Evolutionary conservation across 2,888 invertebrate species (phyloP), one percentile per base, ranked within the genome.

Genomic region (Orthosia gothica): DNA sequence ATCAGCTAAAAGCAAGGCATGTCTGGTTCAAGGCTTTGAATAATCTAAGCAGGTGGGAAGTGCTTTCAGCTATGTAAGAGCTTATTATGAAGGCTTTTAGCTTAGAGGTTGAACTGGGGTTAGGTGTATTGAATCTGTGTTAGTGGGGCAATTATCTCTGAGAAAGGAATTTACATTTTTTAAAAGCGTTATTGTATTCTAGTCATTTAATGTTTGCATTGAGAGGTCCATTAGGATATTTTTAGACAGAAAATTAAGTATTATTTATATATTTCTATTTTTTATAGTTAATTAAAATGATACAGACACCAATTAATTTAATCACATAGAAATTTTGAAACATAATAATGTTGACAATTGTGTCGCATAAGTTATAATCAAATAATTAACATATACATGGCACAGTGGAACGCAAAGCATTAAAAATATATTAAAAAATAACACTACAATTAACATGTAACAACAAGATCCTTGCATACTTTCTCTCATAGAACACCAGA

Each of bases 1-100:
- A 59, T 74, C 59, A 66, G 69, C 64, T 71, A 63, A 71, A 78
- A 78, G 59, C 69, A 55, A 58, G 61, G 55, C 16, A 26, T 55
- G 26, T 49, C 50, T 63, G 26, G 49, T 59, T 70, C 23, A 64
- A 79, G 62, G 47, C 55, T 75, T 23, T 75, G 55, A 70, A 61
- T 68, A 68, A 57, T 69, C 11, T 47, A 7, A n/a, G 47, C 40
- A 54, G 49, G 40, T 57, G 57, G 26, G 18, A 49, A 61, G 52
- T 26, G 26, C 66, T 78, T 67, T 52, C 7, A 52, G 54, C 26
- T 59, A n/a, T 40, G 16, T 57, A 23, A 12, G 63, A 32, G 61
- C 32, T 54, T 32, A 52, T 50, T 57, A 50, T 58, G 3, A 52
- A 71, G 52, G 66, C 62, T 63, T 57, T 57, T 62, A 47, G 49